Evolutionary conservation across 2,797 vertebrate genomes (phyloP).

Genomic region (Gadopsis marmoratus): DNA sequence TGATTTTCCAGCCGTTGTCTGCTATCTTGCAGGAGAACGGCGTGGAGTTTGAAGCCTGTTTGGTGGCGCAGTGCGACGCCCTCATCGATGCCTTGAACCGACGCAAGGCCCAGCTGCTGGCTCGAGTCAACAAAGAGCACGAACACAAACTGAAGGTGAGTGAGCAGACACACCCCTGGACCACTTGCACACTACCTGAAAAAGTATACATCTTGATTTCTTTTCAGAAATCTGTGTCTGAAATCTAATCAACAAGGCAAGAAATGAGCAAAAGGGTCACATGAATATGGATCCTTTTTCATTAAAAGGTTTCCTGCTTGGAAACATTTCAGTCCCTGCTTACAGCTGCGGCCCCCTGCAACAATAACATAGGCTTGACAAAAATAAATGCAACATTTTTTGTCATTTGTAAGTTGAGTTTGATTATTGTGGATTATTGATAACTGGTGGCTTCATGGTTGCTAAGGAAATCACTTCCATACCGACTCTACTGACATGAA

Average conservation of each 20-base stretch:
- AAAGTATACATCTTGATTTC: not conserved
- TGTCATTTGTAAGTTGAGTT: not conserved
- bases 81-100: slow-evolving; percentile 97
- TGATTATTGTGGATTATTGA: not conserved
- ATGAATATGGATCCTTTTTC: not conserved
- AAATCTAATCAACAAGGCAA: not conserved
- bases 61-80: slow-evolving; percentile 98
- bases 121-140: slow-evolving; percentile 96
- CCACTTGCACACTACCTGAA: not conserved
- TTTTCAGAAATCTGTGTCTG: not conserved
- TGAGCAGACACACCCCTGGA: not conserved
- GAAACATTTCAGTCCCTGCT: not conserved
- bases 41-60: slow-evolving; percentile 97
- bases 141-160: slow-evolving; percentile 98
- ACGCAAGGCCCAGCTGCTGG: slow-evolving; percentile 95
- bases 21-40: slow-evolving; percentile 91
- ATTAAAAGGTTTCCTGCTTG: not conserved
- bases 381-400: not conserved
- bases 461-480: not conserved
- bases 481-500: not conserved
- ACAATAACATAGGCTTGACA: not conserved
- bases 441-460: not conserved
- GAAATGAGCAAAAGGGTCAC: not conserved
- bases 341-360: not conserved
- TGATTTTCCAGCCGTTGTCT: slow-evolving; percentile 30